phyloP scores from a whole-genome alignment of 2,888 invertebrate genomes.

The Parthenolecanium corni region DNA sequence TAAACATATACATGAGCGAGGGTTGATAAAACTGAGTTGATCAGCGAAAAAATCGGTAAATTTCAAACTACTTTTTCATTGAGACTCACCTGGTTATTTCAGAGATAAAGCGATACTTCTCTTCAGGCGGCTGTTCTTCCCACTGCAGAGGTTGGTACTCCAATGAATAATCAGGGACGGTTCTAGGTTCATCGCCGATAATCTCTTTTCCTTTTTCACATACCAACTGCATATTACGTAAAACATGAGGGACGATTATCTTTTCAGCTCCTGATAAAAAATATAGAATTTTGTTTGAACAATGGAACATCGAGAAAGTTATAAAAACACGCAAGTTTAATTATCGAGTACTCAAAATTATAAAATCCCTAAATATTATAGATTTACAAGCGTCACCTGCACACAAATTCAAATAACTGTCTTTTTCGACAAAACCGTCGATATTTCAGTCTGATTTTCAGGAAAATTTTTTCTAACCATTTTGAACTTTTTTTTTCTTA shows the following conservation, averaged over 20 bases:
- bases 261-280: constrained; percentile 48
- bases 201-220: constrained; percentile 69
- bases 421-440: no score
- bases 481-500: no score
- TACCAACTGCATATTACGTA: constrained; percentile 72
- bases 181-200: constrained; percentile 49
- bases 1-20: not conserved
- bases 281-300: no score
- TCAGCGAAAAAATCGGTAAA: not conserved
- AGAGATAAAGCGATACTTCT: constrained; percentile 72
- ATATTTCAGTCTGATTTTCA: no score
- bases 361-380: no score
- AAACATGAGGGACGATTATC: constrained; percentile 66
- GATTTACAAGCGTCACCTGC: no score
- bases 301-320: not conserved
- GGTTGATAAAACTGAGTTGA: not conserved
- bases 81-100: constrained; percentile 54
- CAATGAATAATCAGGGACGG: constrained; percentile 57
- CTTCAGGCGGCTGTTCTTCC: constrained; percentile 53
- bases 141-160: constrained; percentile 66
- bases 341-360: not conserved
- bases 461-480: no score
- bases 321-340: not conserved
- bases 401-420: no score
- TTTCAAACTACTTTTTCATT: no score